phyloP scores from a whole-genome alignment of 2,797 vertebrate species.

The Tangara arthus region DNA sequence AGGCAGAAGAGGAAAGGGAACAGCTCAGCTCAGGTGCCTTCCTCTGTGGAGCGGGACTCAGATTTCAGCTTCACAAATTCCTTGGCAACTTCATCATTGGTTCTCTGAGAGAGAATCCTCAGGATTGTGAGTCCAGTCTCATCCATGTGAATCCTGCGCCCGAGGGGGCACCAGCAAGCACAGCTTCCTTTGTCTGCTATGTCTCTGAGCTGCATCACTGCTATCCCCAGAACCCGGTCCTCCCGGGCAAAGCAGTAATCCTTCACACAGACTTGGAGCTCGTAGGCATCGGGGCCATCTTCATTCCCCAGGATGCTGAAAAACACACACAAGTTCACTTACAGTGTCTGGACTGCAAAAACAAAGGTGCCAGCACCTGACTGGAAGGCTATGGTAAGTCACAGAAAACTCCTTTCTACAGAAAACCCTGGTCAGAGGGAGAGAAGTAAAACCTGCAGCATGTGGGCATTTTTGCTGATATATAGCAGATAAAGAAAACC shows the following conservation, averaged over 20 bases:
- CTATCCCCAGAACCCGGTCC: constrained; percentile 88
- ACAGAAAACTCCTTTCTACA: not conserved
- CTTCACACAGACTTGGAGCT: constrained; percentile 94
- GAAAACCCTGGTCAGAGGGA: not conserved
- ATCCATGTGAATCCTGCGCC: constrained; percentile 90
- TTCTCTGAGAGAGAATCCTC: constrained; percentile 95
- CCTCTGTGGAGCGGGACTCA: constrained; percentile 89
- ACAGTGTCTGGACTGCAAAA: not conserved
- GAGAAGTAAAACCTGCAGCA: not conserved
- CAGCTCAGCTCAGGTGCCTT: constrained; percentile 83
- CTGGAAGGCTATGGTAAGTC: not conserved
- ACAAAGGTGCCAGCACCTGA: not conserved
- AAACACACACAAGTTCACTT: not conserved
- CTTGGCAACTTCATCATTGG: constrained; percentile 93
- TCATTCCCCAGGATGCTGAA: constrained; percentile 91
- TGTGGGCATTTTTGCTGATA: not conserved
- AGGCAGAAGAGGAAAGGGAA: constrained; percentile 48
- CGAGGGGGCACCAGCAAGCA: constrained; percentile 93
- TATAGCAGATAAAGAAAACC: not conserved
- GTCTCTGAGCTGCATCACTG: constrained; percentile 90
- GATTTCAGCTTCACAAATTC: constrained; percentile 97
- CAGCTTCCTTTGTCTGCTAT: constrained; percentile 88
- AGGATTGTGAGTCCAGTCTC: constrained; percentile 94
- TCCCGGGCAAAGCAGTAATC: constrained; percentile 98
- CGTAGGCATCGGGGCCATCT: constrained; percentile 91